Base-by-base conservation (phyloP, 2,113 vertebrate genomes). In the Tachysurus vachellii region DNA sequence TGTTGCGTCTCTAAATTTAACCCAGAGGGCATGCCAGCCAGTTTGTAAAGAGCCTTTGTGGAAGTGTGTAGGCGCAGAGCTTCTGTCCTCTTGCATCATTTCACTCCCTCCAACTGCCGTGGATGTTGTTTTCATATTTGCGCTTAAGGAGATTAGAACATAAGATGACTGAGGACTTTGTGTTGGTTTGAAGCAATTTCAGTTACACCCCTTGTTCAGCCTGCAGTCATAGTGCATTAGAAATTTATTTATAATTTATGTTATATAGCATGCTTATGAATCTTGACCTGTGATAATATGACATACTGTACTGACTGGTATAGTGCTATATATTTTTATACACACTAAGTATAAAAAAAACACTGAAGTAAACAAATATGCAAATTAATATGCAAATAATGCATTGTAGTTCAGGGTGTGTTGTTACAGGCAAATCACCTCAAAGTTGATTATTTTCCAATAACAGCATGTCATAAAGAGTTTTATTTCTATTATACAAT, bases 1-100 rank as follows among this genome's bases (percentile, higher is more conserved):
- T 86, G 88, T 82, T 68, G 76, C 83, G 76, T 23, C 82, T 81
- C 89, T 79, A 87, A 80, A 86, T 91, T 84, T 90, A 86, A 91
- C 91, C 82, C 80, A 81, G 87, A 44, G 88, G 68, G 83, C 88
- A 70, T 82, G 54, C 85, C 77, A 84, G 88, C 50, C 80, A 80
- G 11, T 70, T 88, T 77, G 61, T 66, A 68, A 79, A 83, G 81
- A 59, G 86, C 86, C 53, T 82, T 86, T 86, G 85, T 86, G 79
- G 79, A 86, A 82, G 85, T 79, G 85, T 84, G 86, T 62, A 77
- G 80, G 81, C 47, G 47, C 86, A 56, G 59, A 83, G 86, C 71
- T 83, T 77, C 73, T 64, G 73, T 83, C 81, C 71, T 87, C 86
- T 79, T 83, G 88, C 80, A 86, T 88, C 84, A 85, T 86, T 87